Percentiles rank a stretch among this genome's conserved stretches.
phyloP scores from a whole-genome alignment of 2,888 invertebrate genomes.

The Microplitis deprimator region DNA sequence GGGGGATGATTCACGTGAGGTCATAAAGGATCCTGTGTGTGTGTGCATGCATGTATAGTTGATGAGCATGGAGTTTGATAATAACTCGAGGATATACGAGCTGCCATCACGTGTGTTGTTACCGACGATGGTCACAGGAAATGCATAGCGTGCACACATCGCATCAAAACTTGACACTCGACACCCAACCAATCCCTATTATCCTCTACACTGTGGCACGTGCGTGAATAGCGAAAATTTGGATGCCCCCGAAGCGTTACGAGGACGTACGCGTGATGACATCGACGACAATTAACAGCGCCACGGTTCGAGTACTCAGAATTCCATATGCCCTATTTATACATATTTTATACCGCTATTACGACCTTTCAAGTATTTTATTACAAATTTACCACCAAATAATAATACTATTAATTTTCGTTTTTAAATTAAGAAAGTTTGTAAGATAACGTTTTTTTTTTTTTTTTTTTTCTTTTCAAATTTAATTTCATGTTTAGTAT shows the following conservation, averaged over 20 bases:
- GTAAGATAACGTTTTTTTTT: not conserved
- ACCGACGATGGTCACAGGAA: conserved; percentile 49
- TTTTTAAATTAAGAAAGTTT: no score
- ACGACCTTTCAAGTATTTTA: not conserved
- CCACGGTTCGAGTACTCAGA: conserved; percentile 18
- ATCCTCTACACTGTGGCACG: conserved; percentile 9
- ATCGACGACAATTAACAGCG: conserved; percentile 22
- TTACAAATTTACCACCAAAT: not conserved
- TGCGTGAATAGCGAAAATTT: conserved; percentile 33
- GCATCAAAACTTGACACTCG: conserved; percentile 40
- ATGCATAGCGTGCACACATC: conserved; percentile 48
- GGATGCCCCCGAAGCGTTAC: conserved; percentile 26
- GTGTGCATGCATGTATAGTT: conserved; percentile 6
- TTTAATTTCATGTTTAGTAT: not conserved
- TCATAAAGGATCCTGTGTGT: conserved; percentile 17
- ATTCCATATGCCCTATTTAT: conserved; percentile 10
- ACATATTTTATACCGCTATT: not conserved
- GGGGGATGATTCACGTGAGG: conserved; percentile 2
- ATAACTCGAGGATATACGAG: conserved; percentile 51
- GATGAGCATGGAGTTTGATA: conserved; percentile 43
- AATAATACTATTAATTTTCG: no score
- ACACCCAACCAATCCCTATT: conserved; percentile 26
- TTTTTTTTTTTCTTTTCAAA: no score
- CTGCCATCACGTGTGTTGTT: conserved; percentile 49
- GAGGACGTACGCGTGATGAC: conserved; percentile 26